Evolutionary conservation across 1,140 invertebrate species (phyloP).

Genomic region (Trichonephila clavipes): DNA sequence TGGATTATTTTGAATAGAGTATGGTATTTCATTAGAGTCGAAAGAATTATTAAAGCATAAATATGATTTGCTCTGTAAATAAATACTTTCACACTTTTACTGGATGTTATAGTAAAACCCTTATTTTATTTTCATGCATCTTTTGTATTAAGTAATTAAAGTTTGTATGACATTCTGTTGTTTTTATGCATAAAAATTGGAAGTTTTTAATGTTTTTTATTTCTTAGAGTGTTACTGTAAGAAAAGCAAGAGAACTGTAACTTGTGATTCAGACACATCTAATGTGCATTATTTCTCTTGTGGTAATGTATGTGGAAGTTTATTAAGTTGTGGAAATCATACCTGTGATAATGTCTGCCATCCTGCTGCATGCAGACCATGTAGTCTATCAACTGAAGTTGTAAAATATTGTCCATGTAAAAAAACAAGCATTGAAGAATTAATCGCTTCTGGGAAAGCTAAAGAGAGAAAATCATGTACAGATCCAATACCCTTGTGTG

Average conservation of each 20-base stretch:
- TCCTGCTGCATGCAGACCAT: constrained; percentile 81
- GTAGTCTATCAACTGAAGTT: constrained; percentile 84
- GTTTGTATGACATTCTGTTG: neutral
- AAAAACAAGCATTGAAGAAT: constrained; percentile 83
- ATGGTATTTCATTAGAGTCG: no score
- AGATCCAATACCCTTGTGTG: constrained; percentile 93
- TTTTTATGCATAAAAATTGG: neutral
- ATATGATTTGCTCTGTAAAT: no score
- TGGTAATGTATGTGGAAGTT: constrained; percentile 80
- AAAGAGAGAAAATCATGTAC: constrained; percentile 85
- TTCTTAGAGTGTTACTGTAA: constrained; percentile 85
- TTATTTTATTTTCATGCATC: no score
- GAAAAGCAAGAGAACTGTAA: constrained; percentile 82
- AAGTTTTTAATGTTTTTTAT: constrained; percentile 46
- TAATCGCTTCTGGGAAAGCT: constrained; percentile 76
- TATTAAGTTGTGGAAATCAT: constrained; percentile 80
- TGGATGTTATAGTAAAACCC: no score
- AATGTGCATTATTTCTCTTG: constrained; percentile 80
- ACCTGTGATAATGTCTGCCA: constrained; percentile 79
- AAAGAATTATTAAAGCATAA: no score
- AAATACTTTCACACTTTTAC: no score
- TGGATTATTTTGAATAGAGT: no score
- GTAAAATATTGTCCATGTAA: constrained; percentile 93
- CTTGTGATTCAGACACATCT: constrained; percentile 82
- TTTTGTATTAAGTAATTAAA: no score